phyloP scores from a whole-genome alignment of 2,113 vertebrate genomes.

The Oenanthe melanoleuca region DNA sequence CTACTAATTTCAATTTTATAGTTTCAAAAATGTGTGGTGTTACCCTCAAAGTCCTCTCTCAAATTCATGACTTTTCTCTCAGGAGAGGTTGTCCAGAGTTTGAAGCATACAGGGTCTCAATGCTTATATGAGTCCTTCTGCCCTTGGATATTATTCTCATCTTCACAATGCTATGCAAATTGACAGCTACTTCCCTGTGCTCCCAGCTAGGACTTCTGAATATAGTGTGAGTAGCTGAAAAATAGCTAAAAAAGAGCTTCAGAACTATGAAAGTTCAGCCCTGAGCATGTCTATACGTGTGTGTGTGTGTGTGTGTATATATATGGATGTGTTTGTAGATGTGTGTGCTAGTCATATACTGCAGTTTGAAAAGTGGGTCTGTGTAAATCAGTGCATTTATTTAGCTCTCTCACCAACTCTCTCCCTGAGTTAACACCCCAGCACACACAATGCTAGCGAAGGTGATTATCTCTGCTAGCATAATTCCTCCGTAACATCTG shows the following conservation, averaged over 20 bases:
- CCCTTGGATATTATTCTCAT: constrained; percentile 24
- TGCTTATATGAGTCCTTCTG: constrained; percentile 1
- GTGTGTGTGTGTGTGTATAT: background rate
- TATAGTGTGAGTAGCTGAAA: background rate
- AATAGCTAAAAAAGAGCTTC: background rate
- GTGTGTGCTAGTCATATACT: background rate
- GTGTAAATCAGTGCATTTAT: constrained; percentile 70
- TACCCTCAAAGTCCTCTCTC: background rate
- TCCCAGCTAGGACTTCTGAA: constrained; percentile 33
- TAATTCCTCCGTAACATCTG: constrained; percentile 97
- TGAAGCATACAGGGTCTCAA: background rate
- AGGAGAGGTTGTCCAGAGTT: constrained; percentile 24
- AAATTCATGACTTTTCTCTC: constrained; percentile 36
- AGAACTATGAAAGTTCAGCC: background rate
- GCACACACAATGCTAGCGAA: constrained; percentile 85
- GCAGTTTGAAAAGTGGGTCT: constrained; percentile 51
- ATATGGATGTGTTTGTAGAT: background rate
- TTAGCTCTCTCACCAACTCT: constrained; percentile 71
- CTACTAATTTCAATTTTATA: constrained; percentile 31
- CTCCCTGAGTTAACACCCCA: constrained; percentile 78
- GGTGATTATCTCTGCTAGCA: constrained; percentile 95
- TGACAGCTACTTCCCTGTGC: background rate
- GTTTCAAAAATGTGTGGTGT: too few relatives aligned
- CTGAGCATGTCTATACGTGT: background rate
- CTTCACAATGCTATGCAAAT: constrained; percentile 36